phyloP scores from a whole-genome alignment of 2,113 vertebrate genomes.

The Tyto alba region DNA sequence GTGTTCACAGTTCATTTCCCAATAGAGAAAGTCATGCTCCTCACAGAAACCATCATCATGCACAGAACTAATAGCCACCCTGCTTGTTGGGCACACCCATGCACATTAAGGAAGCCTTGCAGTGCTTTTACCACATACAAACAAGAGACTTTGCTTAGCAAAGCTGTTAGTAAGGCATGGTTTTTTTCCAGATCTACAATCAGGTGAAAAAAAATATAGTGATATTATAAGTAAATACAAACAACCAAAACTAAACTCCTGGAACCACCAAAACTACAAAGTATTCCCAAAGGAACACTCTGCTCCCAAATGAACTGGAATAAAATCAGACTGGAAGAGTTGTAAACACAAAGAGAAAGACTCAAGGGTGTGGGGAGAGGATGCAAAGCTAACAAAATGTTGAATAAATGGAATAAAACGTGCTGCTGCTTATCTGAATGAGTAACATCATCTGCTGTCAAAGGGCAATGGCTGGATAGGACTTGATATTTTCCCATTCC shows the following conservation, averaged over 20 bases:
- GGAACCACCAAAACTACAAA: neutral
- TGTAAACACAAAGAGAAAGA: neutral
- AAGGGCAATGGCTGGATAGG: neutral
- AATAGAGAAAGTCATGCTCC: constrained; percentile 49
- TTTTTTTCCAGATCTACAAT: neutral
- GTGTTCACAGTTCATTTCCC: constrained; percentile 64
- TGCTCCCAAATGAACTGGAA: neutral
- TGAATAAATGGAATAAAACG: neutral
- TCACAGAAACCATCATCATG: constrained; percentile 29
- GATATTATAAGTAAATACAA: neutral
- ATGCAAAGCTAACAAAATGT: neutral
- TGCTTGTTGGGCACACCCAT: constrained; percentile 44
- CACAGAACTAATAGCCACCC: neutral
- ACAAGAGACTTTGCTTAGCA: neutral
- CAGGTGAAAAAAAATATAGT: neutral
- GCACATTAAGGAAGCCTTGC: neutral
- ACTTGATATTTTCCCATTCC: neutral
- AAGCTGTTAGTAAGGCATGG: neutral
- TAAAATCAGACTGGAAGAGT: neutral
- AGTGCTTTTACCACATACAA: neutral
- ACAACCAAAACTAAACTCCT: neutral
- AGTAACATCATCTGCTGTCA: neutral
- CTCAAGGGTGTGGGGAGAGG: neutral
- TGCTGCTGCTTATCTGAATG: neutral
- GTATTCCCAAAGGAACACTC: neutral